Evolutionary conservation across 2,113 vertebrate species (phyloP).

Genomic region (Grammomys dolichurus): DNA sequence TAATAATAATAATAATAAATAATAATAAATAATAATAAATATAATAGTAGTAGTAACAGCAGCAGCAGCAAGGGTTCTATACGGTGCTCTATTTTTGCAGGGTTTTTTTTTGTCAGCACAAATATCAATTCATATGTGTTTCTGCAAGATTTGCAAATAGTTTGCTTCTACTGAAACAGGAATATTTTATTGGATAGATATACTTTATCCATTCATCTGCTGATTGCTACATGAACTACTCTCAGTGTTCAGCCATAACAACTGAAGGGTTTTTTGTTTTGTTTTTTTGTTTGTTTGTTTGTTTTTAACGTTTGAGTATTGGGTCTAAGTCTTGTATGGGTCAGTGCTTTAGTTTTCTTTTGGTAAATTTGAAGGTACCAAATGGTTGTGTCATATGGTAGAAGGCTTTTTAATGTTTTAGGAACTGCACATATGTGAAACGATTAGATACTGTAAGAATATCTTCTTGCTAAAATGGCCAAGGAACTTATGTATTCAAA

Average conservation of each 20-base stretch:
- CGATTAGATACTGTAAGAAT: neutral
- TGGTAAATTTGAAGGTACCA: neutral
- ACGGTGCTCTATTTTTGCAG: neutral
- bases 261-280: neutral
- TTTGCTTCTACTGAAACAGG: neutral
- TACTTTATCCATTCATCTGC: neutral
- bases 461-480: neutral
- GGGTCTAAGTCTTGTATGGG: neutral
- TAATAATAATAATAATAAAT: neutral
- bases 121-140: neutral
- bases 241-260: neutral
- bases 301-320: neutral
- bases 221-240: neutral
- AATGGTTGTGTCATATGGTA: neutral
- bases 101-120: neutral
- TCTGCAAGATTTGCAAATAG: neutral
- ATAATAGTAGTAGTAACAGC: neutral
- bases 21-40: neutral
- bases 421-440: slow-evolving; percentile 13
- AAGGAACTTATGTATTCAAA: neutral
- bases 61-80: neutral
- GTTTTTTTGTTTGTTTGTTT: too few relatives aligned
- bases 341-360: neutral
- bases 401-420: neutral
- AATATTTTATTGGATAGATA: neutral